phyloP scores from a whole-genome alignment of 2,113 vertebrate species.

The Platanista minor region DNA sequence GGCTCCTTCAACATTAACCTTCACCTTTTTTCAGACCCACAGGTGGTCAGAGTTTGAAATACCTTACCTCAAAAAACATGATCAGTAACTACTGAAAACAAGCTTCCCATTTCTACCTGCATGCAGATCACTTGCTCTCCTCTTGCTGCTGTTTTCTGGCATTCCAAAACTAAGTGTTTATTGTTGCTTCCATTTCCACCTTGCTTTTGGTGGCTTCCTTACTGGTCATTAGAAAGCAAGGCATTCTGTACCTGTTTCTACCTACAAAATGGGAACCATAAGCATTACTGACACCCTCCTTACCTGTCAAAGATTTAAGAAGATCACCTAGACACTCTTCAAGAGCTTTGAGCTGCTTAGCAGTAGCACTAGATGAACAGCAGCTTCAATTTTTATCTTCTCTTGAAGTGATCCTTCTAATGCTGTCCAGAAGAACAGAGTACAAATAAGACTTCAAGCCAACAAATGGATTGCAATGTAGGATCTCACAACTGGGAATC shows the following conservation, averaged over 20 bases:
- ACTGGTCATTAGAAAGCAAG: not conserved
- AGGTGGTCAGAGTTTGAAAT: not conserved
- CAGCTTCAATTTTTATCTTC: conserved; percentile 66
- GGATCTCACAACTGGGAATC: not conserved
- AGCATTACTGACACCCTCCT: conserved; percentile 65
- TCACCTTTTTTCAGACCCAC: not conserved
- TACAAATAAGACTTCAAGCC: conserved; percentile 40
- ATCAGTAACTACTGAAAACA: conserved; percentile 4
- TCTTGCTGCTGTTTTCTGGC: not conserved
- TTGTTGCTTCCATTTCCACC: not conserved
- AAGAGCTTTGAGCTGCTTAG: conserved; percentile 62
- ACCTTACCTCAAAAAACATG: not conserved
- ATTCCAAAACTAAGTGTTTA: not conserved
- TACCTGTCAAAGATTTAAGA: conserved; percentile 62
- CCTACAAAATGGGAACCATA: conserved; percentile 72
- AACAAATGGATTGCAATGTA: conserved; percentile 8
- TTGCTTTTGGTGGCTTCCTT: not conserved
- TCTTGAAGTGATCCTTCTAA: conserved; percentile 62
- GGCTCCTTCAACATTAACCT: not conserved
- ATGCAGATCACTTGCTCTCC: not conserved
- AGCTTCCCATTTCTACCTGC: not conserved
- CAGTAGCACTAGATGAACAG: conserved; percentile 57
- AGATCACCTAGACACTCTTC: conserved; percentile 62
- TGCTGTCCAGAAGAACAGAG: conserved; percentile 68
- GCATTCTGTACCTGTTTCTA: conserved; percentile 26